These are phyloP conservation scores for Dipodomys spectabilis DNA, from an alignment of 2,113 vertebrate species.

Conservation along the genomic window DNA sequence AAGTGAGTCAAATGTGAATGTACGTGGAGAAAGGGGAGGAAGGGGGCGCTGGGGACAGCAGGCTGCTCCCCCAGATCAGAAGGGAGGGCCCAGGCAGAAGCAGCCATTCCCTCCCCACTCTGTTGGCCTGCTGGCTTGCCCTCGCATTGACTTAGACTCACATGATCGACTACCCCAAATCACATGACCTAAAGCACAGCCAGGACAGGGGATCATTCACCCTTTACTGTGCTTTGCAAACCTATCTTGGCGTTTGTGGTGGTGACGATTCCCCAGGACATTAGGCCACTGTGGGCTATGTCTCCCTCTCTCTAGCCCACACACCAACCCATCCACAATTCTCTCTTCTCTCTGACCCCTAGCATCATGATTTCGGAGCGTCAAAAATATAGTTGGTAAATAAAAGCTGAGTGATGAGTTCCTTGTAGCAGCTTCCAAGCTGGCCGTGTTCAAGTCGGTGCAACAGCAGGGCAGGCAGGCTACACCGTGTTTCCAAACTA, in stretches of 20 bases:
- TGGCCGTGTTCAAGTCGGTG: slow-evolving; percentile 43
- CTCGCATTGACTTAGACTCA: neutral
- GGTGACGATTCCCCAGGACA: neutral
- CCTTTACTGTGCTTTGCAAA: neutral
- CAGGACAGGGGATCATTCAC: neutral
- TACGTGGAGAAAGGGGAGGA: slow-evolving; percentile 32
- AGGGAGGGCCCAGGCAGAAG: neutral
- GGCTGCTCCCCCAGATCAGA: slow-evolving; percentile 2
- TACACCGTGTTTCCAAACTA: neutral
- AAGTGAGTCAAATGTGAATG: slow-evolving; percentile 69
- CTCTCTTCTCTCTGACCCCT: neutral
- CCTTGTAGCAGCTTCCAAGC: slow-evolving; percentile 26
- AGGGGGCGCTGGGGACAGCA: slow-evolving; percentile 26
- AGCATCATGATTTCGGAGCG: neutral
- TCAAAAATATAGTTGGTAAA: slow-evolving; percentile 1
- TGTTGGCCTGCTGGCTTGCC: neutral
- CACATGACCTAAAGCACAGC: no score
- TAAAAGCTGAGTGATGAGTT: slow-evolving; percentile 26
- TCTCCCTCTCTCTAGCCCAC: neutral
- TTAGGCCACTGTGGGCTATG: neutral
- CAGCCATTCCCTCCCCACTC: neutral
- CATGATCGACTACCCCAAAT: neutral
- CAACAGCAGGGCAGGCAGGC: neutral
- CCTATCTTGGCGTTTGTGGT: neutral
- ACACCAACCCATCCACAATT: neutral